Conservation (phyloP, 2,888 invertebrate genomes). For the Pasiphila rectangulata region DNA sequence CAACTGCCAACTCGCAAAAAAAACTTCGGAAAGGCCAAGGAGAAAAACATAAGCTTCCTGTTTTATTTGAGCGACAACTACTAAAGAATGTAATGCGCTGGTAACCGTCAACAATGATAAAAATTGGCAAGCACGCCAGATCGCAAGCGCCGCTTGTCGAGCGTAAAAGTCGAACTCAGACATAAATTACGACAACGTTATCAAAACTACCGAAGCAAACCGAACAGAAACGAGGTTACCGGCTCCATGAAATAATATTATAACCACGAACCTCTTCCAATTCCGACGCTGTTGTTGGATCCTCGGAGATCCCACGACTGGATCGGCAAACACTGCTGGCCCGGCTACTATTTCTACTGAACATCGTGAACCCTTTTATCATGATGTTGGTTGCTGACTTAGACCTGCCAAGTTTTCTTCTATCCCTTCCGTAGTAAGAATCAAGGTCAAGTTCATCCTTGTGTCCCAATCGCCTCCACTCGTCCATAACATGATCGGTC, state of each 20-base stretch:
- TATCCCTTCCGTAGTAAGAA: slow-evolving; percentile 53
- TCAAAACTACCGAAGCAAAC: slow-evolving; percentile 43
- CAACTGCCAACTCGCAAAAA: slow-evolving; percentile 43
- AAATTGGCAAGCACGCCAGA: slow-evolving; percentile 63
- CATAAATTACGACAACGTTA: slow-evolving; percentile 59
- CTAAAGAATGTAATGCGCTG: slow-evolving; percentile 54
- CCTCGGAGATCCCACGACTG: slow-evolving; percentile 81
- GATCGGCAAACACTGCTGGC: slow-evolving; percentile 78
- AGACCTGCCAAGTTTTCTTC: slow-evolving; percentile 80
- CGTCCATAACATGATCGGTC: slow-evolving; percentile 94
- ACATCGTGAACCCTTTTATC: slow-evolving; percentile 90
- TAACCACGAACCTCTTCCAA: slow-evolving; percentile 82
- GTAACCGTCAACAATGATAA: slow-evolving; percentile 62
- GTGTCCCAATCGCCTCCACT: slow-evolving; percentile 88
- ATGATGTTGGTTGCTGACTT: slow-evolving; percentile 90
- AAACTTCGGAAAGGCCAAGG: slow-evolving; percentile 35
- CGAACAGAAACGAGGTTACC: slow-evolving; percentile 24
- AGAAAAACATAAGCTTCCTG: slow-evolving; percentile 51
- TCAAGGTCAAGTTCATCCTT: slow-evolving; percentile 72
- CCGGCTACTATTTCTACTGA: slow-evolving; percentile 77
- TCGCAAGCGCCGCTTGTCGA: slow-evolving; percentile 51
- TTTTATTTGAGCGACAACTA: slow-evolving; percentile 53
- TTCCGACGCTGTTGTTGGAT: slow-evolving; percentile 83
- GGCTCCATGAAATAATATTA: slow-evolving; percentile 2
- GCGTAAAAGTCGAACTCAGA: slow-evolving; percentile 41